Percentiles rank a stretch among this genome's conserved stretches.
Conservation (phyloP, 2,888 invertebrate genomes). For the Lycophotia porphyrea region DNA sequence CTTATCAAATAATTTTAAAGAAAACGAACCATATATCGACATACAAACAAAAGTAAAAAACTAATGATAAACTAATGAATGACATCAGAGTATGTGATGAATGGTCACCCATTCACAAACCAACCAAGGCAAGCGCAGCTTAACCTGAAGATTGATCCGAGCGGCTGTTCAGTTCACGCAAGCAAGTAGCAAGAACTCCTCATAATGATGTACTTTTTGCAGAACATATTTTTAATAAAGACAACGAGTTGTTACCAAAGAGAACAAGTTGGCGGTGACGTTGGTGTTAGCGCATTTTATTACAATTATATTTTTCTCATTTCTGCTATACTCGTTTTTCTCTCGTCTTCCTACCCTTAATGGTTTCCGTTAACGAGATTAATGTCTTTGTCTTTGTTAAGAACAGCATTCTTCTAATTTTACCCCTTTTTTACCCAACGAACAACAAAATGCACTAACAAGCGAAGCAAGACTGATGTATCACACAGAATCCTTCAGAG, state of each 20-base stretch:
- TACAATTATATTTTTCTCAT: constrained; percentile 24
- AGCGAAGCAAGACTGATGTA: constrained; percentile 1
- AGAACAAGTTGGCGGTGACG: too few species aligned
- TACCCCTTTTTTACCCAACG: background rate
- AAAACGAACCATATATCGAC: too few species aligned
- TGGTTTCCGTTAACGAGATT: constrained; percentile 19
- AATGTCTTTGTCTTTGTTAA: constrained; percentile 18
- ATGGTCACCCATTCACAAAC: background rate
- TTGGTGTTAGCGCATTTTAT: constrained; percentile 17
- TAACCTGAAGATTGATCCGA: background rate
- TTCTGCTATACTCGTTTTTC: background rate
- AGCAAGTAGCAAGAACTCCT: too few species aligned
- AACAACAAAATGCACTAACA: constrained; percentile 14
- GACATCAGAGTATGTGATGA: background rate
- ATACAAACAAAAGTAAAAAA: too few species aligned
- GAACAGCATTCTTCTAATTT: background rate
- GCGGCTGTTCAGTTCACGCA: too few species aligned
- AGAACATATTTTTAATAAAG: too few species aligned
- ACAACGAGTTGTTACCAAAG: too few species aligned
- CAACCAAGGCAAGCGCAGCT: background rate
- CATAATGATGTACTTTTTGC: too few species aligned
- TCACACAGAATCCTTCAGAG: constrained; percentile 2
- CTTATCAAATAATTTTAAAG: background rate
- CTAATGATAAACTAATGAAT: too few species aligned
- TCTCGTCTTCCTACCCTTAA: constrained; percentile 23